phyloP scores from a whole-genome alignment of 2,888 invertebrate species.

The Neoaliturus tenellus region DNA sequence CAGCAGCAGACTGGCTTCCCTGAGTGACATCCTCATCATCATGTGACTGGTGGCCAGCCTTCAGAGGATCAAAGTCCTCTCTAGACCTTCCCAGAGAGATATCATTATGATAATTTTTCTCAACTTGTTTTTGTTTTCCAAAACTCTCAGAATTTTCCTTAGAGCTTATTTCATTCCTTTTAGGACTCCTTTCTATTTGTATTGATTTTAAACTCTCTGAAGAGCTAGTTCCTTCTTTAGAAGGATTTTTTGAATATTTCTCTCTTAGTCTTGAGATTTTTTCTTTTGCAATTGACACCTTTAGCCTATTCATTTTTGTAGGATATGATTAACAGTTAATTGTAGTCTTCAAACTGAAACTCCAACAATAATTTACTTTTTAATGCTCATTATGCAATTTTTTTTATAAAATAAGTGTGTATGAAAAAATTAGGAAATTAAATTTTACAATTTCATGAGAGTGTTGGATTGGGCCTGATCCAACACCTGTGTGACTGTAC shows the following conservation, averaged over 20 bases:
- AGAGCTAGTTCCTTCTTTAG: background rate
- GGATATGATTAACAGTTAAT: background rate
- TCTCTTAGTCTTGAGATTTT: background rate
- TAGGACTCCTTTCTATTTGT: background rate
- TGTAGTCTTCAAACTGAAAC: background rate
- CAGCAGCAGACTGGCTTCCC: background rate
- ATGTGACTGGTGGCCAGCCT: background rate
- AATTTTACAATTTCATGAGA: no score
- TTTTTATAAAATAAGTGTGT: no score
- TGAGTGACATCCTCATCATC: background rate
- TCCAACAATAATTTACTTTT: no score
- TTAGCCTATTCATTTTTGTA: background rate
- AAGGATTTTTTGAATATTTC: constrained; percentile 35
- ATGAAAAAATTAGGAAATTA: no score
- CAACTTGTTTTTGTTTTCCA: background rate
- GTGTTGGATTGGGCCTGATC: no score
- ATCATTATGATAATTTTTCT: background rate
- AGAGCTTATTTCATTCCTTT: background rate
- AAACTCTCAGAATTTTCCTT: background rate
- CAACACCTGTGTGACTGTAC: no score
- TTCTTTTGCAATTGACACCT: background rate
- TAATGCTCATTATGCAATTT: no score
- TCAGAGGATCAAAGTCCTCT: background rate
- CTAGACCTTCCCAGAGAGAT: background rate
- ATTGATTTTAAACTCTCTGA: background rate